Evolutionary conservation across 1,140 invertebrate genomes (phyloP).

Genomic region (Aricia agestis): DNA sequence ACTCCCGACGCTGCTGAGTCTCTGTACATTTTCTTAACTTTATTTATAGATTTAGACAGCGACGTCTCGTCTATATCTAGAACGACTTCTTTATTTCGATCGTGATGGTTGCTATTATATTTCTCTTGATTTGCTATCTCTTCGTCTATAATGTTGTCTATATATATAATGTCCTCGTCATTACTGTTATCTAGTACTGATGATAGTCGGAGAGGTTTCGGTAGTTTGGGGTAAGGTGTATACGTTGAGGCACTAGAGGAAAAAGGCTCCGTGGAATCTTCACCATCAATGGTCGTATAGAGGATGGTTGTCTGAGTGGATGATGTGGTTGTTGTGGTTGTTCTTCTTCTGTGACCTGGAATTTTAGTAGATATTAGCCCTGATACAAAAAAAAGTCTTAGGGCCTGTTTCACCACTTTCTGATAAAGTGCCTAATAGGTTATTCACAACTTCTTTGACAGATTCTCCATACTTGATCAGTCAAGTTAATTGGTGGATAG

Average conservation of each 20-base stretch:
- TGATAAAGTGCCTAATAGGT: too few relatives aligned
- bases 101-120: slow-evolving; percentile 51
- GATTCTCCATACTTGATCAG: too few relatives aligned
- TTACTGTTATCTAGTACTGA: slow-evolving; percentile 50
- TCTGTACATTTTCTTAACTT: slow-evolving; percentile 73
- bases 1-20: slow-evolving; percentile 53
- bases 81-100: slow-evolving; percentile 54
- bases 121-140: slow-evolving; percentile 46
- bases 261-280: slow-evolving; percentile 41
- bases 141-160: slow-evolving; percentile 56
- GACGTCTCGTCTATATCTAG: slow-evolving; percentile 53
- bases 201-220: slow-evolving; percentile 57
- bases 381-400: too few relatives aligned
- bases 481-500: too few relatives aligned
- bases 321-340: slow-evolving; percentile 51
- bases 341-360: slow-evolving; percentile 69
- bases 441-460: too few relatives aligned
- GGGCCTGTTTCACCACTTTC: too few relatives aligned
- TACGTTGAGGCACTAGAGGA: slow-evolving; percentile 45
- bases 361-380: not conserved
- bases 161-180: slow-evolving; percentile 55
- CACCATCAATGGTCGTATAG: slow-evolving; percentile 44
- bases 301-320: slow-evolving; percentile 53
- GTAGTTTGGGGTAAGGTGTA: slow-evolving; percentile 53
- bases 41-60: slow-evolving; percentile 58